Conservation (phyloP, 1,140 invertebrate species). For the Hyposmocoma kahamanoa region DNA sequence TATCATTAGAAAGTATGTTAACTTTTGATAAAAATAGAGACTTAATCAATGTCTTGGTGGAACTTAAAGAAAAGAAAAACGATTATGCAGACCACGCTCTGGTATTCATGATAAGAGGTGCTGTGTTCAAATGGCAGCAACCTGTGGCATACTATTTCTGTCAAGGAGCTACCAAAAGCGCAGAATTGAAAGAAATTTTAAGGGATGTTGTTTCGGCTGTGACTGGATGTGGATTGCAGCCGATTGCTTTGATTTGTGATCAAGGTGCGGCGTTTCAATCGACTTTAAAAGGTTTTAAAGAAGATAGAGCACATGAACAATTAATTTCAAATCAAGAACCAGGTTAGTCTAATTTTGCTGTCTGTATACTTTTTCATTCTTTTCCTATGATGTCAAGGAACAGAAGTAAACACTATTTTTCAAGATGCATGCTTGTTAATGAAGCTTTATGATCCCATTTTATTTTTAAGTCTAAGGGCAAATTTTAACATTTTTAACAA, state of each 20-base stretch:
- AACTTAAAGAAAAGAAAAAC: neutral
- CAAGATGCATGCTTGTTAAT: neutral
- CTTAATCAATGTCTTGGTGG: neutral
- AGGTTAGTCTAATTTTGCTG: neutral
- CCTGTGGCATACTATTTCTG: slow-evolving; percentile 18
- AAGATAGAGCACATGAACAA: neutral
- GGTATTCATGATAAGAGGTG: slow-evolving; percentile 15
- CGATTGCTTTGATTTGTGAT: slow-evolving; percentile 9
- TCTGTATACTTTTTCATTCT: neutral
- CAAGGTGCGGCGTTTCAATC: neutral
- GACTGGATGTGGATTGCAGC: neutral
- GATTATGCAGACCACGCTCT: slow-evolving; percentile 14
- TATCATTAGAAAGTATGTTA: slow-evolving; percentile 15
- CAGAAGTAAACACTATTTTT: neutral
- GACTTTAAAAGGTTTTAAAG: neutral
- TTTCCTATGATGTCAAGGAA: no score
- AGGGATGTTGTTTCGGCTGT: slow-evolving; percentile 9
- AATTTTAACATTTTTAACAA: neutral
- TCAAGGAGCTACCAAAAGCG: slow-evolving; percentile 8
- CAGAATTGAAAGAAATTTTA: slow-evolving; percentile 12
- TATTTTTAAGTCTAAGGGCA: neutral
- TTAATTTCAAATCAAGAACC: neutral
- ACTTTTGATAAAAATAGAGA: slow-evolving; percentile 11
- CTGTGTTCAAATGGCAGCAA: slow-evolving; percentile 16
- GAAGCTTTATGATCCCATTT: neutral